Base-by-base conservation (phyloP, 2,797 vertebrate species). In the Pampus argenteus region DNA sequence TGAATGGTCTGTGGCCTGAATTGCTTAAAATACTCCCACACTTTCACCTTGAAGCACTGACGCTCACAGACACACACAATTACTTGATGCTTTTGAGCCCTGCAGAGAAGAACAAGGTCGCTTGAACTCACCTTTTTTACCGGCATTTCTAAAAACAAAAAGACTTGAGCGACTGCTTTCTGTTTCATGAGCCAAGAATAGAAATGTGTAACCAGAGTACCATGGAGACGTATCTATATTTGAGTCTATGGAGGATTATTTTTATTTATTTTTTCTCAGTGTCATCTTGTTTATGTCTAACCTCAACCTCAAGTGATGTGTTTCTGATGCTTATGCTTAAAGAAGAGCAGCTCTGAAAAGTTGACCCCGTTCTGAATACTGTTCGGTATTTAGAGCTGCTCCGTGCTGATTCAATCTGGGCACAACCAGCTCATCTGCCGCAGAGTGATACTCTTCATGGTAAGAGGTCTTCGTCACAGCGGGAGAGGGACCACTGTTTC, bases 171-270 rank as follows among this genome's bases (percentile, higher is more conserved):
- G 13, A 54, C 67, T 51, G 51, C 29, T 65, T 74, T 28, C 52
- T 82, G n/a, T 90, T 86, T 86, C 68, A 48, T 44, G 23, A 13
- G 38, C 76, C 90, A 85, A 66, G 89, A 88, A 88, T 87, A 89
- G 79, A 86, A 45, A 45, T 20, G 58, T 54, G 54, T 38, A 67
- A 51, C 44, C 25, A 51, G 34, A 85, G 56, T 20, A 18, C 66
- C 74, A 82, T 79, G 73, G 78, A 76, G 83, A 82, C 73, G 29
- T 44, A 18, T 72, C 62, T 75, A 57, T 79, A 77, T 86, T 84
- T 79, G 28, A 88, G 29, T 50, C 65, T 44, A 15, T 20, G 18
- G 77, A 75, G 60, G 47, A n/a, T n/a, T n/a, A n/a, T 51, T 61
- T 68, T 67, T 42, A n/a, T n/a, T n/a, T n/a, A n/a, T 56, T 66